Evolutionary conservation across 2,888 invertebrate species (phyloP), one percentile per base, ranked within the genome.

Genomic region (Ophraella communa): DNA sequence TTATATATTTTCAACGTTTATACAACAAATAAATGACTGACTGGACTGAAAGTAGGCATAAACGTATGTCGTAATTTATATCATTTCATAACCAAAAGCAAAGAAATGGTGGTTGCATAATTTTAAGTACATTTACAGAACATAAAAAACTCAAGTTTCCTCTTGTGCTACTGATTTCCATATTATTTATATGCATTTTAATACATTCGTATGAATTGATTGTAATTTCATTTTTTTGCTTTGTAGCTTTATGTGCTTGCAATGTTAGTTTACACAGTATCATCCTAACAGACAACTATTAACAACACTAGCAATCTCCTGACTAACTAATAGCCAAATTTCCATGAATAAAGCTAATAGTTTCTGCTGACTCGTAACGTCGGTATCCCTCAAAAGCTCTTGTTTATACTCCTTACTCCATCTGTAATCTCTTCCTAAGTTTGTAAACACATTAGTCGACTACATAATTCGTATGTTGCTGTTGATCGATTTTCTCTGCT

Each of bases 391-490:
- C 72, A 70, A 71, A 72, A 62, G 14, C 49, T 69, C 71, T 60
- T 71, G 72, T 72, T 72, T 71, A 64, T 68, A 62, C 66, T 68
- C 70, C 69, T 66, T 17, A 39, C 27, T 51, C 49, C 17, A 17
- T 23, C 64, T 65, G 69, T 72, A 72, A 73, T 72, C 71, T 70
- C 69, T 64, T 64, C 51, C 62, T 67, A 65, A 70, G 66, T 72
- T 68, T 67, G 69, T 70, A 73, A 73, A 73, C 72, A 72, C 73
- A 73, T 73, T 73, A 73, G 68, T 68, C 53, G 66, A 71, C 68
- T 68, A 45, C 42, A 65, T 69, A 70, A 71, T 71, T 71, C 69
- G 68, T 68, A 54, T 62, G 61, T 61, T 65, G 54, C 51, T 51
- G 33, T 39, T 42, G 39, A 47, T 10, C 42, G 21, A 27, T 56